Conservation (phyloP, 2,113 vertebrate genomes). For the Hemicordylus capensis region DNA sequence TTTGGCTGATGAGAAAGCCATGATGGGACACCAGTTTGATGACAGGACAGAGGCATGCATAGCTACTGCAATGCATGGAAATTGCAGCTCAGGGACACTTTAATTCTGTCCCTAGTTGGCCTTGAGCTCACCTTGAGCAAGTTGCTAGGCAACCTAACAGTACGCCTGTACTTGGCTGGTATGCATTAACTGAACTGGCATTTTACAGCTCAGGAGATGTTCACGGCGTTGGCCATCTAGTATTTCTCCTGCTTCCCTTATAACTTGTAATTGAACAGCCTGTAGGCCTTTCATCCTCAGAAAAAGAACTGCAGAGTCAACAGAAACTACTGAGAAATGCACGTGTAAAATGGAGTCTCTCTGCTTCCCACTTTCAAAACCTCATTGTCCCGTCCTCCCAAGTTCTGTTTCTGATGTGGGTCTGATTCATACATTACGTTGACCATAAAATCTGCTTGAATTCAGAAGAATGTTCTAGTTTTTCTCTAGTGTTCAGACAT, state of each 20-base stretch:
- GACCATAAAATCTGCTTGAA: neutral
- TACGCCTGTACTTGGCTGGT: neutral
- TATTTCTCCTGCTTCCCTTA: constrained; percentile 7
- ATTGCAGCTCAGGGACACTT: constrained; percentile 7
- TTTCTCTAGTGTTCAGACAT: neutral
- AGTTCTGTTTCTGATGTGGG: neutral
- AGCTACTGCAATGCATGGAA: neutral
- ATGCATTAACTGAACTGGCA: neutral
- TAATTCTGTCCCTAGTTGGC: neutral
- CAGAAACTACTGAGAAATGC: neutral
- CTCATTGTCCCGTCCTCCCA: too few relatives aligned
- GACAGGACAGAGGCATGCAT: too few relatives aligned
- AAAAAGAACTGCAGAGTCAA: neutral
- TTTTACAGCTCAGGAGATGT: neutral
- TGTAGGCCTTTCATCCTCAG: too few relatives aligned
- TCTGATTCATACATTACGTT: neutral
- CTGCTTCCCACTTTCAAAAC: neutral
- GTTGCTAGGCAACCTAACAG: constrained; percentile 19
- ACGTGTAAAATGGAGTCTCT: neutral
- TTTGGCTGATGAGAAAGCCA: neutral
- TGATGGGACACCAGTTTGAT: too few relatives aligned
- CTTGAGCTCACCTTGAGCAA: constrained; percentile 45
- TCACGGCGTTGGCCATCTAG: neutral
- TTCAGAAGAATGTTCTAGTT: neutral
- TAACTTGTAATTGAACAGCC: neutral